Base-by-base conservation (phyloP, 2,888 invertebrate species). In the Acrobasis consociella region DNA sequence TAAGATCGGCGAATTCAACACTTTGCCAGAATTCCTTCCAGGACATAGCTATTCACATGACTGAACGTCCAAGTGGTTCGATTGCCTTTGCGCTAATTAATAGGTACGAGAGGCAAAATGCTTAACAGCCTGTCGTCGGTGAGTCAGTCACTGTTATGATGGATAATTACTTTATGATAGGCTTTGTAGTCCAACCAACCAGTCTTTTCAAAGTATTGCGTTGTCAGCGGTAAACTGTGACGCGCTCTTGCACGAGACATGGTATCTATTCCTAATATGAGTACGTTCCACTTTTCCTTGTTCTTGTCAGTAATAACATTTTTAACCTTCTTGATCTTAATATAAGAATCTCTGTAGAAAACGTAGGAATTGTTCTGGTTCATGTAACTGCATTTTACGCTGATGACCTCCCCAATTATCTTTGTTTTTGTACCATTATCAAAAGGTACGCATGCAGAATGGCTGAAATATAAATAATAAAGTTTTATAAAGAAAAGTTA, bases 181-280 rank as follows among this genome's bases (percentile, higher is more conserved):
- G 96, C 97, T 68, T 94, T 93, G 77, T 96, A 91, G 71, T 96
- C 95, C 60, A 96, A 86, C 94, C 96, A 97, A 56, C 94, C 94
- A 58, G 94, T 93, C 22, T 94, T 88, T 31, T 94, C 87, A 42
- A 98, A 87, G 78, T 95, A 95, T 58, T 93, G 83, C 0, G 93
- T 90, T 0, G 97, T 97, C 71, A 93, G 91, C 0, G 96, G 96
- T 94, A 97, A 95, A 15, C 95, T 95, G 46, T 96, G 93, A 37
- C 94, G 93, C 61, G 96, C 93, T 83, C 97, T 96, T 11, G 96
- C 91, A 60, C 97, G 92, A 0, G 97, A 97, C 68, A 97, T 95
- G 59, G 96, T 96, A 74, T 97, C 97, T 70, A 98, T 95, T 22
- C 97, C 97, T 22, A 98, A 79, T 72, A 97, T 85, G n/a, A 97